Evolutionary conservation across 2,113 vertebrate species (phyloP).

Genomic region (Antechinus flavipes): DNA sequence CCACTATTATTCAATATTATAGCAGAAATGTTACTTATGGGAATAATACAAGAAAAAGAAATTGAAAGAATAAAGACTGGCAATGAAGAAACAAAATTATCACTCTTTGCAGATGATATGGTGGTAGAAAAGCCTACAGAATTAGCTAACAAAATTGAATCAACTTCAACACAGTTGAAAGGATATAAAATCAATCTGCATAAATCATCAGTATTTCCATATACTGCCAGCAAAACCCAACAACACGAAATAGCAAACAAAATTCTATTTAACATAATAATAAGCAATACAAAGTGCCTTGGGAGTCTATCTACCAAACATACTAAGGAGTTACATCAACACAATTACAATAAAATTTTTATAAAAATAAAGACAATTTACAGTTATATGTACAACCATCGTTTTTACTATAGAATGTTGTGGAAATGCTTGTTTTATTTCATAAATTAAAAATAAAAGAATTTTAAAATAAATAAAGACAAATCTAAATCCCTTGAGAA

Average conservation of each 20-base stretch:
- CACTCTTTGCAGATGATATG: neutral
- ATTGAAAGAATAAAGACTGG: neutral
- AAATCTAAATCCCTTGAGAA: neutral
- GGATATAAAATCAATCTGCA: neutral
- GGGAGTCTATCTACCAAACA: neutral
- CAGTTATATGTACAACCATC: too few species aligned
- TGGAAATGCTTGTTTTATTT: too few species aligned
- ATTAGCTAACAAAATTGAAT: neutral
- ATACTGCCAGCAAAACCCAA: neutral
- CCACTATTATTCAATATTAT: neutral
- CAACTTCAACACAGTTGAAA: neutral
- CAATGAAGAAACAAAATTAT: neutral
- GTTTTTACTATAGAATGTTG: too few species aligned
- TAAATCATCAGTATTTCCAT: neutral
- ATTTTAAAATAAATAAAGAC: neutral
- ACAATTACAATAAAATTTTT: neutral
- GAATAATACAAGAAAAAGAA: neutral
- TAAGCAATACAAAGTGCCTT: neutral
- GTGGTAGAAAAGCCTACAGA: neutral
- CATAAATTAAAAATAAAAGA: neutral
- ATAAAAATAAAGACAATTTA: neutral
- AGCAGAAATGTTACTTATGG: neutral
- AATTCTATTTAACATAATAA: neutral
- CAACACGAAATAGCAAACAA: neutral
- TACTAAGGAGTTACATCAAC: neutral